A percentile compares a stretch with the other conserved stretches of the same genome.
Conservation (phyloP, 23 tunicate species). For the Styela clava region DNA sequence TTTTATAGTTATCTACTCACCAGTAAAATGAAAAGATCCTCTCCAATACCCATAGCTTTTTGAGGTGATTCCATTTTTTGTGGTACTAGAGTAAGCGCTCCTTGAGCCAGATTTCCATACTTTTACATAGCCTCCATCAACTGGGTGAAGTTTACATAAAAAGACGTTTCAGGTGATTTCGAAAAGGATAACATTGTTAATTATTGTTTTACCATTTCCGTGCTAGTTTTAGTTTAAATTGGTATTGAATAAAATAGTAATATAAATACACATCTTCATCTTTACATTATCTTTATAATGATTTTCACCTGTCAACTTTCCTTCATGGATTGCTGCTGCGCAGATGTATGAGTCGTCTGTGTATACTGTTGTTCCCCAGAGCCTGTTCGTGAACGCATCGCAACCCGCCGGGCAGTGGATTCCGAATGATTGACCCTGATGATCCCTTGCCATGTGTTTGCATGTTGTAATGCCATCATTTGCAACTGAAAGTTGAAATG, state of each 20-base stretch:
- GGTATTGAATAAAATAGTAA: too few species aligned
- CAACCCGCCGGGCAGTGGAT: conserved; percentile 70
- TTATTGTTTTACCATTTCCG: too few species aligned
- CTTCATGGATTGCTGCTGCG: conserved; percentile 79
- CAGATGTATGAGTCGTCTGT: conserved; percentile 70
- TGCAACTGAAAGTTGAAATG: too few species aligned
- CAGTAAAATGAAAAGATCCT: not conserved
- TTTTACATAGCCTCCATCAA: not conserved
- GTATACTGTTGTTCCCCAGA: conserved; percentile 66
- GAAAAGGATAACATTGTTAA: not conserved
- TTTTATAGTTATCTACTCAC: not conserved
- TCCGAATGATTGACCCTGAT: too few species aligned
- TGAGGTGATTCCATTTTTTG: not conserved
- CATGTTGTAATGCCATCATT: too few species aligned
- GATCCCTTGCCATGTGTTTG: too few species aligned
- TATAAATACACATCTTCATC: too few species aligned
- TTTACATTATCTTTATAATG: too few species aligned
- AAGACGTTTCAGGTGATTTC: too few species aligned
- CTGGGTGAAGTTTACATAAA: too few species aligned
- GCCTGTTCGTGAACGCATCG: conserved; percentile 20
- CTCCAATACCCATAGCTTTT: not conserved
- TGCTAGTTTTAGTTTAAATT: too few species aligned
- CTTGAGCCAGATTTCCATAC: not conserved
- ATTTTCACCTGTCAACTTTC: too few species aligned
- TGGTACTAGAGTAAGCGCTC: not conserved